A percentile compares a stretch with the other conserved stretches of the same genome.
phyloP scores from a whole-genome alignment of 2,113 vertebrate genomes.

The Cololabis saira region DNA sequence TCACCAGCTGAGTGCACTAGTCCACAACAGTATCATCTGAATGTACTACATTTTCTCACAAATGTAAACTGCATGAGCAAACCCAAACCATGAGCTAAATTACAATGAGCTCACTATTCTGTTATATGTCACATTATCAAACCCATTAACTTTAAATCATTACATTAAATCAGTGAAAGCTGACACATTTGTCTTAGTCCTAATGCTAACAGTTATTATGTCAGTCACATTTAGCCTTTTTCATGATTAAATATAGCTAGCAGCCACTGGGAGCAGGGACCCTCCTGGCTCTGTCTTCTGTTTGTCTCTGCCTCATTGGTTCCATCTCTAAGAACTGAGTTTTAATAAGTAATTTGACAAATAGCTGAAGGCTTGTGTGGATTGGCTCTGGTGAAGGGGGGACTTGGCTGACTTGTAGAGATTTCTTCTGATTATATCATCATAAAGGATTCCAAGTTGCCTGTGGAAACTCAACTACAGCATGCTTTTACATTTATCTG shows the following conservation, averaged over 20 bases:
- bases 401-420: constrained; percentile 37
- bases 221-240: no score
- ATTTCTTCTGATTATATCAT: constrained; percentile 47
- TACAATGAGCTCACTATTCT: no score
- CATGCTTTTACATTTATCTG: constrained; percentile 2
- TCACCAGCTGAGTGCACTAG: no score
- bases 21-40: no score
- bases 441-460: constrained; percentile 25
- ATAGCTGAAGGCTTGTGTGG: constrained; percentile 65
- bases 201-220: no score
- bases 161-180: no score
- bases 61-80: no score
- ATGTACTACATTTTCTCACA: no score
- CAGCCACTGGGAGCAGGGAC: constrained; percentile 3
- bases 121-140: no score
- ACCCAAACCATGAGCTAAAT: no score
- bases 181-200: no score
- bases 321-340: constrained; percentile 31
- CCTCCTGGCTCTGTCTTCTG: constrained; percentile 12
- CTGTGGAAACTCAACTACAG: constrained; percentile 12
- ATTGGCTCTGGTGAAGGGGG: constrained; percentile 38
- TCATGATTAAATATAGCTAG: constrained; percentile 20
- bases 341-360: constrained; percentile 54
- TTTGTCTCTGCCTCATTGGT: constrained; percentile 34
- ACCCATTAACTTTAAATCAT: no score